Base-by-base conservation (phyloP, 1,140 invertebrate genomes). In the Trichonephila clavipes region DNA sequence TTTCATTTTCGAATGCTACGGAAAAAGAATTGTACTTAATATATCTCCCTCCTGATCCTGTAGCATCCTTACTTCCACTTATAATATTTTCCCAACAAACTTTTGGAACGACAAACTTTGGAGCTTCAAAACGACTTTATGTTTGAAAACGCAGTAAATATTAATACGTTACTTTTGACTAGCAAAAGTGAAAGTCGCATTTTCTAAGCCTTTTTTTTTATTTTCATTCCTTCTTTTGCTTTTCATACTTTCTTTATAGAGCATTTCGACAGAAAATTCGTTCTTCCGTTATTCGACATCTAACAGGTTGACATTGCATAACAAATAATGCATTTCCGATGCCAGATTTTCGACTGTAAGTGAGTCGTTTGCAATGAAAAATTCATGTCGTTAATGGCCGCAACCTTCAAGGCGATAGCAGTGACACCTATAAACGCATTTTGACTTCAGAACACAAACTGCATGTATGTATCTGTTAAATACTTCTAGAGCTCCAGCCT, bases 361-460 rank as follows among this genome's bases (percentile, higher is more conserved):
- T 66, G 90, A 92, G 61, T 92, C 90, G 82, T 85, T 61, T 92
- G 81, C 58, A 85, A 85, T 85, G 83, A 85, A 85, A 85, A 85
- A 85, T 85, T 61, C 83, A 92, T 92, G 90, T 72, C 62, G 85
- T 66, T 92, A 92, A 92, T 92, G 90, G 90, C 90, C 77, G 28
- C 40, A 66, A 34, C 82, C 82, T 44, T 24, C 58, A 66, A n/a
- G 51, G 77, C 77, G 61, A 92, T 85, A 18, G 51, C 90, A 85
- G 90, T 92, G 90, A 92, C 82, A 92, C 90, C 90, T 92, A 92
- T 92, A 92, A 92, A 66, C 81, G 59, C 61, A 85, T 92, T 92
- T 92, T 51, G 83, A 83, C 34, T 92, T 8, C 81, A 89, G 44
- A 51, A 69, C 90, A 69, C 90, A 61, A 40, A 21, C 44, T n/a